phyloP scores from a whole-genome alignment of 2,888 invertebrate species.

The Gibbula magus region DNA sequence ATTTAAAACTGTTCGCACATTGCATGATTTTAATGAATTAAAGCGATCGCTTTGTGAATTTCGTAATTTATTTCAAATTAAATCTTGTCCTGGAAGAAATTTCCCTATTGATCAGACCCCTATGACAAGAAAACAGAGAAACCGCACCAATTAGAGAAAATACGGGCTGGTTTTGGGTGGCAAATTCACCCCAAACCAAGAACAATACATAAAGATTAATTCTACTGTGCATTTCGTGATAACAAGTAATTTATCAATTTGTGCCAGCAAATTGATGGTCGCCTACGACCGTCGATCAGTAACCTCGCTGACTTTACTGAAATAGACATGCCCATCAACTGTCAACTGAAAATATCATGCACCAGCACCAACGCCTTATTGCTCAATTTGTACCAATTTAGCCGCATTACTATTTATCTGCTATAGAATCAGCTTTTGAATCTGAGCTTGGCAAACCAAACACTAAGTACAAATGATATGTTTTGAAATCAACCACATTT shows the following conservation, averaged over 20 bases:
- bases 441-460: neutral
- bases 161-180: neutral
- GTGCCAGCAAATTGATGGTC: neutral
- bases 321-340: too few relatives aligned
- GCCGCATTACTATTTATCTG: neutral
- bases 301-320: neutral
- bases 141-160: neutral
- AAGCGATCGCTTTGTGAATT: neutral
- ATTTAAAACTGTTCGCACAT: neutral
- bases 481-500: too few relatives aligned
- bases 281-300: neutral
- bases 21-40: constrained; percentile 22
- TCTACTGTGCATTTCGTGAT: constrained; percentile 10
- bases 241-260: neutral
- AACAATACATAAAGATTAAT: neutral
- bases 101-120: neutral
- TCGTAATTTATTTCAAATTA: neutral
- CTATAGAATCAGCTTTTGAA: neutral
- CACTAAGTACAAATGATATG: too few relatives aligned
- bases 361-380: neutral
- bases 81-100: neutral
- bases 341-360: too few relatives aligned
- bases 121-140: neutral
- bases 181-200: neutral
- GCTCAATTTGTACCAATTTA: constrained; percentile 1